Evolutionary conservation across 2,113 vertebrate species (phyloP).

Genomic region (Chlorodrepanis virens): DNA sequence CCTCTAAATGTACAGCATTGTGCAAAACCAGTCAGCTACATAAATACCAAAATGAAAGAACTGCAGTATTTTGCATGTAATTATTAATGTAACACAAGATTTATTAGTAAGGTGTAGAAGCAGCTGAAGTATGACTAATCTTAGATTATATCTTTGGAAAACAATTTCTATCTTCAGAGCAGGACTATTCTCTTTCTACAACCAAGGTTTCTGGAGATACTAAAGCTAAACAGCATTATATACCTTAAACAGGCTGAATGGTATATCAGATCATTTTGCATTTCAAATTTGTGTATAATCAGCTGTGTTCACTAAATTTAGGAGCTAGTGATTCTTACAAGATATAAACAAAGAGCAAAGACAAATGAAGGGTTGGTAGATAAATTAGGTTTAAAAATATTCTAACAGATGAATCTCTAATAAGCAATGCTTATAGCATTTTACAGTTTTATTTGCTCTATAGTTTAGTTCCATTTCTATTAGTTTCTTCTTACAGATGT

Average conservation of each 20-base stretch:
- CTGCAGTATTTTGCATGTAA: background rate
- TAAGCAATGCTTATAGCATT: background rate
- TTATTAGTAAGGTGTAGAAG: background rate
- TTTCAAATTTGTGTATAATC: background rate
- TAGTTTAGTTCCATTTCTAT: background rate
- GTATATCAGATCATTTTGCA: background rate
- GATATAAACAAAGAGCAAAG: background rate
- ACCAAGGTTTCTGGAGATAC: background rate
- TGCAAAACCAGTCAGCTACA: background rate
- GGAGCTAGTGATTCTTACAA: background rate
- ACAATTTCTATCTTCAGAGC: background rate
- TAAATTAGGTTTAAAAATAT: background rate
- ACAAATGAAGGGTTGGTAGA: background rate
- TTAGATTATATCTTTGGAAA: background rate
- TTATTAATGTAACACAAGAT: background rate
- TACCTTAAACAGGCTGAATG: background rate
- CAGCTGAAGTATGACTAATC: background rate
- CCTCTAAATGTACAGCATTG: background rate
- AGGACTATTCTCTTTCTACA: background rate
- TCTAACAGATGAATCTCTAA: background rate
- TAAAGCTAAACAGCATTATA: background rate
- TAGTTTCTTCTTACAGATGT: background rate
- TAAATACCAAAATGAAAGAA: background rate
- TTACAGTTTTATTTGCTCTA: background rate
- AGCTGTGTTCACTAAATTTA: background rate